Base-by-base conservation (phyloP, 1,140 invertebrate genomes). In the Zaprionus ornatus region DNA sequence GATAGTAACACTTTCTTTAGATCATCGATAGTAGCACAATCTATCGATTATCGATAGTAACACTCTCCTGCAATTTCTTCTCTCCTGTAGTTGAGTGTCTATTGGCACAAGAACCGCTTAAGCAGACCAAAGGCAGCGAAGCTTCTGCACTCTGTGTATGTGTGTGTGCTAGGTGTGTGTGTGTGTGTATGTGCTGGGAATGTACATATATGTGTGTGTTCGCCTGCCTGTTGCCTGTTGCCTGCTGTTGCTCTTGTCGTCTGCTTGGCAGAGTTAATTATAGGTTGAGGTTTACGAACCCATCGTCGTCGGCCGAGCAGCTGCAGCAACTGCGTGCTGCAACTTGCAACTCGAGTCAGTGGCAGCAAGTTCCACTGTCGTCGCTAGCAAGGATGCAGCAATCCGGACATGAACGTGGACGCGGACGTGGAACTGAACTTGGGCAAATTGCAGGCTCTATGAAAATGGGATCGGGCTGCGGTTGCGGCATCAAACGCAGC, bases 271-370 rank as follows among this genome's bases (percentile, higher is more conserved):
- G 90, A 82, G 87, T 90, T 90, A 90, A 90, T 90, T 90, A 90
- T 90, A 77, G 86, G 87, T 81, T 90, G 87, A 90, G 87, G 86
- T 90, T 90, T 90, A 70, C 87, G 85, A 90, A 90, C 87, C 71
- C 82, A 48, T 59, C 74, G 50, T n/a, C n/a, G n/a, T n/a, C 3
- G 40, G 32, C 66, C 60, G 74, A 29, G 50, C 67, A 66, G 73
- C 77, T 59, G 80, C 77, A 61, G 82, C 60, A 65, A 76, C 72
- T 63, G 37, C 23, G 13, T 4, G 54, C 57, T 17, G 42, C 42
- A 32, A 7, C 42, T 25, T 17, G 61, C 19, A 63, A 25, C n/a
- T 27, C 17, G 61, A 64, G 29, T 35, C 52, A 25, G 17, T 25
- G 12, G 3, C n/a, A 19, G 40, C 40, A n/a, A 40, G 37, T 40